phyloP scores from a whole-genome alignment of 2,888 invertebrate genomes.

The Brachynemurus nebulosus region DNA sequence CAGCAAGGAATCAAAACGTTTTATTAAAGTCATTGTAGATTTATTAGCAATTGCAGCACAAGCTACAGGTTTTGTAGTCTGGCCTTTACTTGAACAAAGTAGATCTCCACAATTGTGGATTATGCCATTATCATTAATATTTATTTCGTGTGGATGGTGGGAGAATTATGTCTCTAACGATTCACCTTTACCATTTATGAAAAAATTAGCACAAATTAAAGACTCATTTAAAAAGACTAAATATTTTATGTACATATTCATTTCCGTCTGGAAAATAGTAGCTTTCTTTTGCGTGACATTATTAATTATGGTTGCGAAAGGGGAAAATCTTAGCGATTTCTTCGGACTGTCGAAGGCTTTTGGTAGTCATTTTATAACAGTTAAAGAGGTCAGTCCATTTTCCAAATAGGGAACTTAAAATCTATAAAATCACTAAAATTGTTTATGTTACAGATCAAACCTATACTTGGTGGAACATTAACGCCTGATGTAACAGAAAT shows the following conservation, averaged over 20 bases:
- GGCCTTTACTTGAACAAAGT: slow-evolving; percentile 72
- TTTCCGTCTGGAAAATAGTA: slow-evolving; percentile 83
- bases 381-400: slow-evolving; percentile 46
- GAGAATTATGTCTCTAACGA: slow-evolving; percentile 88
- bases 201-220: slow-evolving; percentile 61
- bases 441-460: slow-evolving; percentile 38
- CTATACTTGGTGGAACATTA: slow-evolving; percentile 41
- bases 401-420: too few species aligned
- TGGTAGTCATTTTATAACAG: slow-evolving; percentile 61
- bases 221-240: slow-evolving; percentile 65
- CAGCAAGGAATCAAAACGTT: slow-evolving; percentile 65
- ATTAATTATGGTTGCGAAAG: slow-evolving; percentile 57
- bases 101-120: slow-evolving; percentile 55
- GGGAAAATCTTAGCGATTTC: slow-evolving; percentile 61
- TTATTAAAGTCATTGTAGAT: slow-evolving; percentile 67
- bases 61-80: slow-evolving; percentile 80
- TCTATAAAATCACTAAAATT: not conserved
- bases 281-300: slow-evolving; percentile 64
- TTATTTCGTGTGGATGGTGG: slow-evolving; percentile 95
- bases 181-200: slow-evolving; percentile 66
- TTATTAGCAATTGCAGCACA: slow-evolving; percentile 77
- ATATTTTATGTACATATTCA: slow-evolving; percentile 80
- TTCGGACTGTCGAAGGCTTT: slow-evolving; percentile 65
- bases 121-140: slow-evolving; percentile 69
- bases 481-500: slow-evolving; percentile 64